Evolutionary conservation across 2,113 vertebrate species (phyloP).

Genomic region (Philantomba maxwellii): DNA sequence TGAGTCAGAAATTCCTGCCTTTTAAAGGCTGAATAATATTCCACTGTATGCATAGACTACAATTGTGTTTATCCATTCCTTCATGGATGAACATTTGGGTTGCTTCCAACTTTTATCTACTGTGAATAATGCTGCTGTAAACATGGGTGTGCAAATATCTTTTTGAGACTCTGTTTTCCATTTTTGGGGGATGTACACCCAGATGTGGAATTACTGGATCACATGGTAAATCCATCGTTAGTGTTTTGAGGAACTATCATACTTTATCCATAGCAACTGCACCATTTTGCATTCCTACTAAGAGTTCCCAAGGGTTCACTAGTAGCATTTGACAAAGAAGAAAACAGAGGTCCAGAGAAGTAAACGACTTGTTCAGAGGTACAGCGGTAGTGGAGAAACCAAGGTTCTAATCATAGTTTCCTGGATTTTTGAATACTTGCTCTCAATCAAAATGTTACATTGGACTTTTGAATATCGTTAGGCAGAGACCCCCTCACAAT

Average conservation of each 20-base stretch:
- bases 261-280: neutral
- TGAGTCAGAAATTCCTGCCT: neutral
- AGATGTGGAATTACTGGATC: neutral
- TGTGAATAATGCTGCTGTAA: neutral
- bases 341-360: neutral
- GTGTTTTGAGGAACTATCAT: neutral
- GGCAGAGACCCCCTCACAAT: neutral
- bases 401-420: neutral
- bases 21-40: neutral
- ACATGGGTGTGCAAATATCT: neutral
- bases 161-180: neutral
- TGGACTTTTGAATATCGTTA: neutral
- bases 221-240: neutral
- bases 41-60: neutral
- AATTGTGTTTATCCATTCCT: neutral
- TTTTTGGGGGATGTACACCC: neutral
- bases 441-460: neutral
- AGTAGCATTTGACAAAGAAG: neutral
- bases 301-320: accelerated
- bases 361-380: neutral
- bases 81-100: neutral
- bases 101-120: neutral
- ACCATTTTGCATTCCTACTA: neutral
- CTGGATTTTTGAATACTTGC: neutral
- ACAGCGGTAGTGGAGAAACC: neutral